Conservation (phyloP, 2,888 invertebrate genomes). For the Tetragonula carbonaria region DNA sequence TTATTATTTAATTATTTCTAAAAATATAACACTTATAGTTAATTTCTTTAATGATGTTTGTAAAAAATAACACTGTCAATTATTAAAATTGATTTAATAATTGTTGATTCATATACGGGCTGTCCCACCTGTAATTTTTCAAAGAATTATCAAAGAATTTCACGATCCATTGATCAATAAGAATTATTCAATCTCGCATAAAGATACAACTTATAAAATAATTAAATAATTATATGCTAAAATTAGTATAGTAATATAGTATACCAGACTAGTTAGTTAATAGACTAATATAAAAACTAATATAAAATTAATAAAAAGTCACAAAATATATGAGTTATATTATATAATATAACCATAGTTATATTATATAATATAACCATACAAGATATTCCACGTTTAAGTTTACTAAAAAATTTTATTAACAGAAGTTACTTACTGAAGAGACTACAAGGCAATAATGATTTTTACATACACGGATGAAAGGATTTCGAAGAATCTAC, state of each 20-base stretch:
- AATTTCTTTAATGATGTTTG: slow-evolving; percentile 15
- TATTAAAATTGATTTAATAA: background rate
- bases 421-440: no score
- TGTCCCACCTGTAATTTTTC: no score
- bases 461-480: no score
- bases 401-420: no score
- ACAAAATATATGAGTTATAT: no score
- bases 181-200: background rate
- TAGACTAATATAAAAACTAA: background rate
- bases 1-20: no score
- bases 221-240: background rate
- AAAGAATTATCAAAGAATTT: background rate
- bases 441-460: no score
- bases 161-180: background rate
- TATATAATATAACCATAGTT: no score
- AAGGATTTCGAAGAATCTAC: no score
- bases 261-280: background rate
- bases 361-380: no score
- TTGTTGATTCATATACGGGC: background rate
- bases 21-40: background rate
- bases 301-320: background rate
- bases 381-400: no score
- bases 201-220: background rate
- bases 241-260: background rate
- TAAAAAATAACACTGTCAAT: background rate